Evolutionary conservation across 2,888 invertebrate species (phyloP).

Genomic region (Phymatocera aterrima): DNA sequence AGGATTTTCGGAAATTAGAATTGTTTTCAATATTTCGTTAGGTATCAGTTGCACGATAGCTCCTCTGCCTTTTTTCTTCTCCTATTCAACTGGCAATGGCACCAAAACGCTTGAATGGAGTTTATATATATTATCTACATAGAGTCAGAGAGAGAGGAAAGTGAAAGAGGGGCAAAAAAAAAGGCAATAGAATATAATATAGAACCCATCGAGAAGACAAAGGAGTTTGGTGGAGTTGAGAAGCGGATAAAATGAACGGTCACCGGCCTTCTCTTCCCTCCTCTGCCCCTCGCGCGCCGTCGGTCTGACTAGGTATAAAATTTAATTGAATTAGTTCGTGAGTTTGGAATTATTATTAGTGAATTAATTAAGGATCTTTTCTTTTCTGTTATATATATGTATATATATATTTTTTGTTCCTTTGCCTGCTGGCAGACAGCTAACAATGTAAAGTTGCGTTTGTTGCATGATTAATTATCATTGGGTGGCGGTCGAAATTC

Average conservation of each 20-base stretch:
- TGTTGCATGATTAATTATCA: conserved; percentile 25
- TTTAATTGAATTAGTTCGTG: conserved; percentile 64
- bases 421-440: too few species aligned
- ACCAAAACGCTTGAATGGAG: too few species aligned
- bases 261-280: neutral
- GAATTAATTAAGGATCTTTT: conserved; percentile 60
- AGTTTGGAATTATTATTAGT: conserved; percentile 56
- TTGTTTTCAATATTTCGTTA: neutral
- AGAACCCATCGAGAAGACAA: neutral
- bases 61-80: too few species aligned
- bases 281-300: neutral
- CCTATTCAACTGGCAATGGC: too few species aligned
- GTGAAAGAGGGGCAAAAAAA: neutral
- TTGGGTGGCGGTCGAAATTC: too few species aligned
- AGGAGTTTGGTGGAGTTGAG: neutral
- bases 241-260: conserved; percentile 23
- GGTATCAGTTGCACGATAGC: neutral
- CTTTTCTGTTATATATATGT: too few species aligned
- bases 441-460: conserved; percentile 43
- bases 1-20: neutral
- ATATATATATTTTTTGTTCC: too few species aligned
- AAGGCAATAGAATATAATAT: neutral
- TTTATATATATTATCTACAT: too few species aligned
- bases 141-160: neutral
- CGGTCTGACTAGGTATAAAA: conserved; percentile 20